Base-by-base conservation (phyloP, 2,888 invertebrate species). In the Philereme vetulata region DNA sequence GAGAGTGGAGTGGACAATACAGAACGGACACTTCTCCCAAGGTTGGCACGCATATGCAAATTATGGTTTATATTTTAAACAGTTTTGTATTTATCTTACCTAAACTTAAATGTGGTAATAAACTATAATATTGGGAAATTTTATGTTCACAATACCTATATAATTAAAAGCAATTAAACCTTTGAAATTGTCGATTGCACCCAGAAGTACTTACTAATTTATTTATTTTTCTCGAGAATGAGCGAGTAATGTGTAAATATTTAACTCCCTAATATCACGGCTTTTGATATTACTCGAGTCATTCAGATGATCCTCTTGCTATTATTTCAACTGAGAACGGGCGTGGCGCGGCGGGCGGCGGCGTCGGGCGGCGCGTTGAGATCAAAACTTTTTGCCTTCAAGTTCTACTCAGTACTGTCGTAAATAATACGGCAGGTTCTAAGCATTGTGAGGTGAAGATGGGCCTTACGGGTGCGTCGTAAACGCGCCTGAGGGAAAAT, bases 401-500 rank as follows among this genome's bases (percentile, higher is more conserved):
- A 43, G 33, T 68, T 50, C 58, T 51, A 40, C 55, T 60, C 69
- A 77, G n/a, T 78, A 77, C 78, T 78, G 76, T 79, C 75, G 78
- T 77, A 76, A 77, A 82, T 82, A 84, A 80, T 78, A 79, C 72
- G 73, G 66, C 65, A 66, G 72, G 72, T 74, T 70, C 66, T 70
- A 58, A 68, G 72, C 70, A 70, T 79, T 72, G 74, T 72, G 74
- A 77, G 72, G 76, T 72, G 77, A 75, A 78, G 76, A 81, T 80
- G 80, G 74, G 74, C 75, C 67, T 70, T 70, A 73, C 67, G 72
- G 72, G 77, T 74, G 72, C 72, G 75, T 80, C 80, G 81, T 86
- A 85, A 87, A 85, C 80, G 80, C 78, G 80, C 87, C 86, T 82
- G 66, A 65, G 87, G 87, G 86, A 88, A 86, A 87, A 87, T 80